Base-by-base conservation (phyloP, 2,797 vertebrate species). In the Urophycis tenuis region DNA sequence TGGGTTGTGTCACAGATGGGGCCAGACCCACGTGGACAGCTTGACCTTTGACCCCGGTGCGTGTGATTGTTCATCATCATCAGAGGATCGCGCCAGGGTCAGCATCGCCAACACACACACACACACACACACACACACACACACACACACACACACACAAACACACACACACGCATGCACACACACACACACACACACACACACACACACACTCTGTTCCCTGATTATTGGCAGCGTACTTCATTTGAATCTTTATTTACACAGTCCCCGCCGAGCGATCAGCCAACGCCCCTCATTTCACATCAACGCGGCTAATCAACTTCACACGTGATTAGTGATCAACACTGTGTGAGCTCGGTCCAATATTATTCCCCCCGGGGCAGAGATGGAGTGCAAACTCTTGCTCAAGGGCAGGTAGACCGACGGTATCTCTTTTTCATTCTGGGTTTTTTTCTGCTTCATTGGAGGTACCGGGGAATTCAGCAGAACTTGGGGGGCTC, bases 11-110 rank as follows among this genome's bases (percentile, higher is more conserved):
- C 90, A 88, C 74, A 6, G 73, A 75, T 76, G 11, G 84, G 78
- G 82, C 84, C 89, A 89, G 89, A 82, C 85, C 85, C 87, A 88
- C 80, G 85, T 91, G 85, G 81, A 85, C 77, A 81, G 81, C 79
- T 85, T 88, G 85, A 90, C 84, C 89, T 85, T 80, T 15, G 73
- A 91, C 89, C 86, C 77, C 45, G n/a, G 29, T 6, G 3, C n/a
- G 5, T 85, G 87, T 81, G 80, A 90, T 85, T 89, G 86, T 90
- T 89, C 49, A 76, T 80, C 84, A 90, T 90, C 88, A 92, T 90
- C 85, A 87, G 81, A 79, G 73, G 45, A 72, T 32, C 82, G n/a
- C 2, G 82, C 67, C 73, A n/a, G 74, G 53, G 53, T 60, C 53
- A 60, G 6, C 19, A n/a, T 60, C 45, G 12, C 45, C 45, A 11